These are phyloP conservation scores for Myodes glareolus DNA, from an alignment of 2,113 vertebrate genomes.

Conservation along the genomic window DNA sequence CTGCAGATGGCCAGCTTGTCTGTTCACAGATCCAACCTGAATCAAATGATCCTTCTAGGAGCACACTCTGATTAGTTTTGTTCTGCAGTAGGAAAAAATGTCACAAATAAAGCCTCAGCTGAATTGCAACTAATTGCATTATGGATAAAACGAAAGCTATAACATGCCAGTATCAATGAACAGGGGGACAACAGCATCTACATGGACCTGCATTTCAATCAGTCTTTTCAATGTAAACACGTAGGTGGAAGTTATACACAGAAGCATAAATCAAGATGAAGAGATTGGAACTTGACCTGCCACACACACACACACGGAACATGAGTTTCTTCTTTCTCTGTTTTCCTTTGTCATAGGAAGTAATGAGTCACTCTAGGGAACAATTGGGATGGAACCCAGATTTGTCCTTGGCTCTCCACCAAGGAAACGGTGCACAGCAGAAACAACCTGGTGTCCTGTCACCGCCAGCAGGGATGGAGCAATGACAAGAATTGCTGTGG, in stretches of 20 bases:
- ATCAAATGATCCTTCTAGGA: not conserved
- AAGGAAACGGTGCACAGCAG: not conserved
- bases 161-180: not conserved
- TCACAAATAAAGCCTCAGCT: constrained; percentile 4
- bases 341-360: not conserved
- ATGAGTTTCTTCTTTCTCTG: not conserved
- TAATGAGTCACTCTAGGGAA: not conserved
- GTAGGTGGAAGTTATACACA: not conserved
- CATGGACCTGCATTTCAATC: not conserved
- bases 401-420: not conserved
- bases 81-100: not conserved
- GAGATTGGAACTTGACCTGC: not conserved
- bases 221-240: not conserved
- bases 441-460: not conserved
- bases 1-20: not conserved
- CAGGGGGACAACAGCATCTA: not conserved
- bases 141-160: not conserved
- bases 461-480: not conserved
- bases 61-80: not conserved
- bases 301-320: not conserved
- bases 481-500: not conserved
- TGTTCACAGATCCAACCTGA: not conserved
- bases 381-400: not conserved
- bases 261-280: not conserved
- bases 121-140: not conserved